Percentiles rank a stretch among this genome's conserved stretches.
Evolutionary conservation across 2,113 vertebrate species (phyloP).

Genomic region (Perca fluviatilis): DNA sequence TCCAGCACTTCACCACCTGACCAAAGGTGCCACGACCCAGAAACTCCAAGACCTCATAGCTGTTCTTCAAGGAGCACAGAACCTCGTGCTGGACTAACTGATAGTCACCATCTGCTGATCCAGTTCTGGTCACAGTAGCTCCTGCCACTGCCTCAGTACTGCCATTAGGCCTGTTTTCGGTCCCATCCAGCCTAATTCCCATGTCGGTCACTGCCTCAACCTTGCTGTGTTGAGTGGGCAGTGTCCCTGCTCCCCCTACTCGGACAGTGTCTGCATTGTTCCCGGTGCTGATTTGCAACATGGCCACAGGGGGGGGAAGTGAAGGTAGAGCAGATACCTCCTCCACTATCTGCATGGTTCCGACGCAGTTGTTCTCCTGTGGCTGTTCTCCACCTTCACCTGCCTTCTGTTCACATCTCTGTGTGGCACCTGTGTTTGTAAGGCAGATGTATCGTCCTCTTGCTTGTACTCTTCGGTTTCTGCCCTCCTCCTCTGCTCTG

Average conservation of each 20-base stretch:
- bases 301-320: constrained; percentile 83
- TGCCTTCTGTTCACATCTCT: constrained; percentile 91
- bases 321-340: constrained; percentile 89
- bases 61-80: constrained; percentile 94
- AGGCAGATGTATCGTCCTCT: constrained; percentile 74
- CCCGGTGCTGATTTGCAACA: constrained; percentile 91
- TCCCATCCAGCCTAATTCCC: constrained; percentile 29
- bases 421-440: constrained; percentile 81
- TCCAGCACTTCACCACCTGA: constrained; percentile 98
- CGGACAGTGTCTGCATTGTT: constrained; percentile 84
- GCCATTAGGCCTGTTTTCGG: constrained; percentile 40
- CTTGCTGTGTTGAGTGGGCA: constrained; percentile 85
- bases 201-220: constrained; percentile 46
- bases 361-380: constrained; percentile 72
- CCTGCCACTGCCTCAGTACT: constrained; percentile 74
- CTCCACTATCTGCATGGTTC: constrained; percentile 97
- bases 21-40: constrained; percentile 98
- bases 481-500: constrained; percentile 48
- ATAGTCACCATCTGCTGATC: constrained; percentile 91
- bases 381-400: constrained; percentile 89
- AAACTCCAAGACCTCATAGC: constrained; percentile 97
- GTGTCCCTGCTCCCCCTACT: constrained; percentile 69
- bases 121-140: constrained; percentile 67
- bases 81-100: constrained; percentile 97
- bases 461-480: constrained; percentile 15